Evolutionary conservation across 2,888 invertebrate genomes (phyloP).

Genomic region (Crioceris asparagi): DNA sequence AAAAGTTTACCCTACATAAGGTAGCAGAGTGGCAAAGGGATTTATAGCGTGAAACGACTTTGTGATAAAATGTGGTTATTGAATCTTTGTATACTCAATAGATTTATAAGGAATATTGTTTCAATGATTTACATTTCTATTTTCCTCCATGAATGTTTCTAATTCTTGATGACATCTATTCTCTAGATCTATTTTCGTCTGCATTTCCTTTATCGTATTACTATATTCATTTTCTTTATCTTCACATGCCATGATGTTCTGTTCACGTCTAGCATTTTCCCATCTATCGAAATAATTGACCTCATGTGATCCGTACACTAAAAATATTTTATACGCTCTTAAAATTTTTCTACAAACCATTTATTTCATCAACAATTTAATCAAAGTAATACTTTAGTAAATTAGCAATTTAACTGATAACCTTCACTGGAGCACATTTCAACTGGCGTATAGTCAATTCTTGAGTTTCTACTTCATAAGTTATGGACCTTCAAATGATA

Average conservation of each 20-base stretch:
- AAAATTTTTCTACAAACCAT: too few species aligned
- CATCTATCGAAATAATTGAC: slow-evolving; percentile 22
- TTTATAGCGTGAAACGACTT: too few species aligned
- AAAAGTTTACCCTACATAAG: too few species aligned
- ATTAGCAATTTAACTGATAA: too few species aligned
- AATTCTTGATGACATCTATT: slow-evolving; percentile 25
- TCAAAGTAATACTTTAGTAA: too few species aligned
- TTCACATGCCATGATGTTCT: slow-evolving; percentile 22
- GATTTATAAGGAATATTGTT: not conserved
- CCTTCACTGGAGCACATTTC: too few species aligned
- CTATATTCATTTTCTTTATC: slow-evolving; percentile 18
- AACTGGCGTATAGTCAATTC: too few species aligned
- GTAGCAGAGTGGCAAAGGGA: too few species aligned
- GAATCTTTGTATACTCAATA: slow-evolving; percentile 1
- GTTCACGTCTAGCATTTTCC: slow-evolving; percentile 26
- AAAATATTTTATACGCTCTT: slow-evolving; percentile 6
- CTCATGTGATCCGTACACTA: slow-evolving; percentile 16
- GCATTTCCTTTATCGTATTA: slow-evolving; percentile 17
- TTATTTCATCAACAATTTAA: too few species aligned
- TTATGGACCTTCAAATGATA: too few species aligned
- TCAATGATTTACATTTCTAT: slow-evolving; percentile 17
- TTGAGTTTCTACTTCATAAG: too few species aligned
- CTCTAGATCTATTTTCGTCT: slow-evolving; percentile 21
- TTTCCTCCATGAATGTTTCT: slow-evolving; percentile 24
- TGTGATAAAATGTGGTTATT: too few species aligned